These are phyloP conservation scores for Spinus olivaceus DNA, from an alignment of 2,797 vertebrate species.

Conservation along the genomic window DNA sequence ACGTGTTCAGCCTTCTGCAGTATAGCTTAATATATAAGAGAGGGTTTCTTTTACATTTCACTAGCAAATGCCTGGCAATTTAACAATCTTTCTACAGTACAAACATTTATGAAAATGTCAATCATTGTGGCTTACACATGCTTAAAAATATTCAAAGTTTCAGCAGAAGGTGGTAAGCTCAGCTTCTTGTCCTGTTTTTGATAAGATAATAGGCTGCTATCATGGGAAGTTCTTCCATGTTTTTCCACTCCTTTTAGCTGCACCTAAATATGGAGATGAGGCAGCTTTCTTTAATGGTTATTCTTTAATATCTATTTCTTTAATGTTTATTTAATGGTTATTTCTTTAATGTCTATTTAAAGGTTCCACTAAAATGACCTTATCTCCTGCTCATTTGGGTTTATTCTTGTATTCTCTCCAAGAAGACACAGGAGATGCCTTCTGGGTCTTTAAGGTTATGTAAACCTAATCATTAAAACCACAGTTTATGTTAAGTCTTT, in stretches of 20 bases:
- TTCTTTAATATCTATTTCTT: too few species aligned
- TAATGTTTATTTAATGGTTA: background rate
- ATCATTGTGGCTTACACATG: background rate
- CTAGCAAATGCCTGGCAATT: constrained; percentile 7
- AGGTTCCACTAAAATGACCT: background rate
- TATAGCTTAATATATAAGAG: background rate
- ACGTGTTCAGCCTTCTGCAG: background rate
- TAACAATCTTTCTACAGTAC: background rate
- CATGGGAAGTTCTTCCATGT: background rate
- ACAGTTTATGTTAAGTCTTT: background rate
- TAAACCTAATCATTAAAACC: background rate
- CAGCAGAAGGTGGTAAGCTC: background rate
- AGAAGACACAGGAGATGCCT: background rate
- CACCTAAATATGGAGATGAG: background rate
- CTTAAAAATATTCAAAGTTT: constrained; percentile 16
- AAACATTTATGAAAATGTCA: constrained; percentile 31
- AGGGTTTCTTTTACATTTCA: background rate
- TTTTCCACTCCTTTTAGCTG: background rate
- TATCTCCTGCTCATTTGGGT: background rate
- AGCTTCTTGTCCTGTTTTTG: background rate
- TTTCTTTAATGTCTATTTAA: background rate
- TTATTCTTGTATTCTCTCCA: background rate
- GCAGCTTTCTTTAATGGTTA: background rate
- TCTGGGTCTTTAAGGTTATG: background rate
- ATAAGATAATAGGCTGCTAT: background rate